Percentiles rank a stretch among this genome's conserved stretches.
Conservation (phyloP, 2,113 vertebrate genomes). For the Hemicordylus capensis region DNA sequence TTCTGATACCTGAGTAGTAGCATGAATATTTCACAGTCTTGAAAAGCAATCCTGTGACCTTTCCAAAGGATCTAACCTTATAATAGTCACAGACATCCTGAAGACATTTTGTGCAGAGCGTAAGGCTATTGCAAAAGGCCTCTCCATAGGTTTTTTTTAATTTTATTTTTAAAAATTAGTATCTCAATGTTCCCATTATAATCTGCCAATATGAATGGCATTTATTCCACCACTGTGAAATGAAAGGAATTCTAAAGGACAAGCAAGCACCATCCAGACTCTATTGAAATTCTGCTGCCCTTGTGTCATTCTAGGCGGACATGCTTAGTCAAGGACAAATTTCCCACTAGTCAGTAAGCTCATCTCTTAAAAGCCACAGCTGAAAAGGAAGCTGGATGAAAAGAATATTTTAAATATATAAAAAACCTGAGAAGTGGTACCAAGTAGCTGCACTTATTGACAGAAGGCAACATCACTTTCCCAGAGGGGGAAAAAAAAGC, state of each 20-base stretch:
- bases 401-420: conserved; percentile 4
- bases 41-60: conserved; percentile 47
- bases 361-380: conserved; percentile 35
- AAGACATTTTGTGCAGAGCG: conserved; percentile 35
- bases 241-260: conserved; percentile 54
- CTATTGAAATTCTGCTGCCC: conserved; percentile 68
- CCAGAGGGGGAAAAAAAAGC: neutral
- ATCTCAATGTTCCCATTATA: conserved; percentile 54
- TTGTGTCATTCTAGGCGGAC: conserved; percentile 51
- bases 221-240: conserved; percentile 61
- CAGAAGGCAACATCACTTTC: neutral
- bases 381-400: neutral
- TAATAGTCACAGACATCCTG: conserved; percentile 34
- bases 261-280: conserved; percentile 57
- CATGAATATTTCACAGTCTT: conserved; percentile 55
- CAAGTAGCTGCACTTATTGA: neutral
- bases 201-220: conserved; percentile 60
- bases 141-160: conserved; percentile 16
- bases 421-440: neutral
- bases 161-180: too few species aligned
- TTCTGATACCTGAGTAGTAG: conserved; percentile 34
- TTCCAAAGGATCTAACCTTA: conserved; percentile 39
- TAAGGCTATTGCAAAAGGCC: conserved; percentile 2
- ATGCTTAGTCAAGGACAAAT: conserved; percentile 65
- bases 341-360: conserved; percentile 54